phyloP scores from a whole-genome alignment of 1,140 invertebrate genomes.

The Stegodyphus dumicola region DNA sequence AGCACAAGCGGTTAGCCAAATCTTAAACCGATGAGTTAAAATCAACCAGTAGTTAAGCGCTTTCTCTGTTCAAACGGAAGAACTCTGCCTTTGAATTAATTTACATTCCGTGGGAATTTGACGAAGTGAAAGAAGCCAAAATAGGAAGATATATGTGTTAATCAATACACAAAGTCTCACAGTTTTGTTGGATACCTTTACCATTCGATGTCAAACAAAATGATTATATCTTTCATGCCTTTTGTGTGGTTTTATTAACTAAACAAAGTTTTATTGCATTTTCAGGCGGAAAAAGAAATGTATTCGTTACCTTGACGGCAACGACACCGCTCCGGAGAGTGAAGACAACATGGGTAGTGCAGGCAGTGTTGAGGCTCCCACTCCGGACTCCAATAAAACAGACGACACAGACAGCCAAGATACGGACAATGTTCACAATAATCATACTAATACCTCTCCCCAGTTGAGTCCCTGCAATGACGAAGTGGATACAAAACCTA shows the following conservation, averaged over 20 bases:
- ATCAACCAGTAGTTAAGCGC: no score
- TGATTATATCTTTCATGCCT: not conserved
- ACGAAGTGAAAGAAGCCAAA: no score
- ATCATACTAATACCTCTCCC: slow-evolving; percentile 11
- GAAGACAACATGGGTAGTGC: slow-evolving; percentile 71
- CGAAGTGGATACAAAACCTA: slow-evolving; percentile 31
- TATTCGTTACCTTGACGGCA: slow-evolving; percentile 88
- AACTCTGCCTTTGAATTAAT: no score
- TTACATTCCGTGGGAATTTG: no score
- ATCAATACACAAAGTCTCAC: no score
- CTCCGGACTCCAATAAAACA: slow-evolving; percentile 72
- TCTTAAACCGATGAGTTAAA: no score
- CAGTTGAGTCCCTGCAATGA: slow-evolving; percentile 40
- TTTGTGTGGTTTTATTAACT: not conserved
- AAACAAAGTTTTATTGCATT: not conserved
- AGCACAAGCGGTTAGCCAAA: no score
- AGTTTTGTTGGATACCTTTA: not conserved
- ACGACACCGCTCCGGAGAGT: slow-evolving; percentile 79
- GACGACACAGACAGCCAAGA: slow-evolving; percentile 62
- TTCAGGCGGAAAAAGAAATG: slow-evolving; percentile 97
- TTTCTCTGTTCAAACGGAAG: no score
- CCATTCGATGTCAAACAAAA: not conserved
- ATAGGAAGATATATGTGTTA: no score
- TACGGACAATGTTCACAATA: slow-evolving; percentile 23
- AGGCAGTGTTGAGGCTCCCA: slow-evolving; percentile 75